These are phyloP conservation scores for Acyrthosiphon pisum DNA, from an alignment of 1,140 invertebrate genomes.

Conservation along the genomic window DNA sequence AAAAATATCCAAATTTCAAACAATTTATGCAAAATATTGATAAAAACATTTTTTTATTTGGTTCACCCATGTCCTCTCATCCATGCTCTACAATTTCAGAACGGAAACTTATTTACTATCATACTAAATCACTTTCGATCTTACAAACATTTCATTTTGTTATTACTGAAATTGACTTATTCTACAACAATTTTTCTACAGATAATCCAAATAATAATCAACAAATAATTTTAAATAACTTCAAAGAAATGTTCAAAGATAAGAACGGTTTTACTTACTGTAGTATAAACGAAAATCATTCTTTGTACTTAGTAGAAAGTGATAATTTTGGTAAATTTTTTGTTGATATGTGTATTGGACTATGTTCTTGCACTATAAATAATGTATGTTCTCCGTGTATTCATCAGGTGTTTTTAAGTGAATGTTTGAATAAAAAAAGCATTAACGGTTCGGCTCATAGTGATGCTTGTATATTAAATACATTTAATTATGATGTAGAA, in stretches of 20 bases:
- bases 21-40: slow-evolving; percentile 15
- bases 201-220: not conserved
- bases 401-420: slow-evolving; percentile 16
- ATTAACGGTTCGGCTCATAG: not conserved
- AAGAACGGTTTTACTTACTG: not conserved
- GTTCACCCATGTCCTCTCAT: not conserved
- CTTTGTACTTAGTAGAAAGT: slow-evolving; percentile 10
- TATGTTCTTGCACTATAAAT: not conserved
- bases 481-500: not conserved
- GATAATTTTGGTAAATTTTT: slow-evolving; percentile 1
- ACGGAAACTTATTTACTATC: slow-evolving; percentile 22
- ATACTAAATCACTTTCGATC: slow-evolving; percentile 15
- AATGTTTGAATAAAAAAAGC: not conserved
- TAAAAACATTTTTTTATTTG: not conserved
- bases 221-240: not conserved
- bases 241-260: not conserved
- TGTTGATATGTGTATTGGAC: slow-evolving; percentile 22
- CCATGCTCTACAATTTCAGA: slow-evolving; percentile 27
- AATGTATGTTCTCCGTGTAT: not conserved
- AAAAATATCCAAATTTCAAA: slow-evolving; percentile 31
- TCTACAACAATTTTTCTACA: not conserved
- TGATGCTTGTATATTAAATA: not conserved
- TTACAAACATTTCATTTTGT: slow-evolving; percentile 27
- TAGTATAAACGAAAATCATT: not conserved
- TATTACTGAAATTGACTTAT: slow-evolving; percentile 8